Percentiles rank a stretch among this genome's conserved stretches.
These are phyloP conservation scores for Ochlodes sylvanus DNA, from an alignment of 2,888 invertebrate genomes.

Conservation along the genomic window DNA sequence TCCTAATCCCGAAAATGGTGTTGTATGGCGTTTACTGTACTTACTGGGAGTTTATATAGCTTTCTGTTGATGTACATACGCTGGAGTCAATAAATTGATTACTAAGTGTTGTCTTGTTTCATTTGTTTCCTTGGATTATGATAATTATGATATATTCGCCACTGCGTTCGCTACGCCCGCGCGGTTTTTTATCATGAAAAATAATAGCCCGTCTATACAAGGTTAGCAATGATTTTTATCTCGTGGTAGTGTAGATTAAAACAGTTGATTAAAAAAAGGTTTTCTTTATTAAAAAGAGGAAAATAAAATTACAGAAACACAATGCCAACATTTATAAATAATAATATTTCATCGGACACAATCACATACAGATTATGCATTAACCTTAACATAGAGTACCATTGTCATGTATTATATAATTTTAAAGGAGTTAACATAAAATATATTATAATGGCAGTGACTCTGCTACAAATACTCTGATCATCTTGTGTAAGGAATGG, in stretches of 20 bases:
- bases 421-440: conserved; percentile 46
- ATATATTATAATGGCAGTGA: conserved; percentile 24
- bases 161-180: no score
- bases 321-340: conserved; percentile 80
- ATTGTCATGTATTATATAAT: conserved; percentile 60
- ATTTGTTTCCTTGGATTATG: conserved; percentile 8
- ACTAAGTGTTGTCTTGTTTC: conserved; percentile 49
- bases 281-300: conserved; percentile 70
- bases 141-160: no score
- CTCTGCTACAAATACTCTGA: conserved; percentile 37
- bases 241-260: conserved; percentile 21
- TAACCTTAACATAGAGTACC: conserved; percentile 62
- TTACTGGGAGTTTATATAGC: conserved; percentile 49
- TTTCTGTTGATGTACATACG: conserved; percentile 64
- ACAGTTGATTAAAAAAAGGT: conserved; percentile 61
- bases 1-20: conserved; percentile 17
- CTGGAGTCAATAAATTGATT: conserved; percentile 69
- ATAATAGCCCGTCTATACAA: no score
- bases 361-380: conserved; percentile 70
- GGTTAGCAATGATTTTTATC: no score
- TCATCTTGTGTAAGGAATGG: background rate
- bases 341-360: conserved; percentile 56
- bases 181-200: background rate
- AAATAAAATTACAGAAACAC: conserved; percentile 77
- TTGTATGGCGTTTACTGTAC: conserved; percentile 46